A percentile compares a stretch with the other conserved stretches of the same genome.
These are phyloP conservation scores for Alethe diademata DNA, from an alignment of 2,113 vertebrate species.

Conservation along the genomic window DNA sequence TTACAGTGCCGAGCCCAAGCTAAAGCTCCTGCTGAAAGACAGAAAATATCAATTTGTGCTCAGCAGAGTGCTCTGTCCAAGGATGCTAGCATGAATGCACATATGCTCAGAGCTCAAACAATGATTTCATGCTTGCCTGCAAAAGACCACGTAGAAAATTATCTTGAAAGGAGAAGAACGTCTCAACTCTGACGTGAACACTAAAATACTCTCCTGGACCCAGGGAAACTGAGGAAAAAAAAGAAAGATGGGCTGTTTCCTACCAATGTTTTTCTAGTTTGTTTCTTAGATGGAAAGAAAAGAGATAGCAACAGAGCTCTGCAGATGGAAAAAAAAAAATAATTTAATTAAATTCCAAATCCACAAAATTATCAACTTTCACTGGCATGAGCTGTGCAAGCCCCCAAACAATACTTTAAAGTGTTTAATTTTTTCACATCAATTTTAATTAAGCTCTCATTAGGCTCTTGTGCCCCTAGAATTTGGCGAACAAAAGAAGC, in stretches of 20 bases:
- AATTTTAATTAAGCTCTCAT: conserved; percentile 70
- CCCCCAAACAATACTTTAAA: conserved; percentile 51
- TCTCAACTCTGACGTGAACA: not conserved
- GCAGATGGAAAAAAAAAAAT: not conserved
- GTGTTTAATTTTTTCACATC: conserved; percentile 60
- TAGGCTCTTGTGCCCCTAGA: conserved; percentile 56
- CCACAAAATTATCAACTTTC: conserved; percentile 55
- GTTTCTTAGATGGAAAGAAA: not conserved
- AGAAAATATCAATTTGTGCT: conserved; percentile 52
- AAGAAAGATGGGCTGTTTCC: not conserved
- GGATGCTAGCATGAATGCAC: conserved; percentile 2
- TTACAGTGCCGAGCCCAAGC: conserved; percentile 3
- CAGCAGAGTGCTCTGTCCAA: not conserved
- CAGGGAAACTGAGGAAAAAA: conserved; percentile 28
- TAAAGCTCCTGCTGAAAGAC: conserved; percentile 41
- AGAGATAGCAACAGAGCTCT: not conserved
- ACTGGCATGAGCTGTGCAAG: conserved; percentile 35
- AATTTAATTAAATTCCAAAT: conserved; percentile 45
- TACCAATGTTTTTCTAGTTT: not conserved
- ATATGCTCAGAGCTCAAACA: not conserved
- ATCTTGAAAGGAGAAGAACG: not conserved
- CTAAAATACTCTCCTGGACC: not conserved
- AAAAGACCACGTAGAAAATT: conserved; percentile 35
- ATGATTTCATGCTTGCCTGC: conserved; percentile 42
- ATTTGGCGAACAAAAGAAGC: conserved; percentile 55